Base-by-base conservation (phyloP, 2,888 invertebrate genomes). In the Eupithecia insigniata region DNA sequence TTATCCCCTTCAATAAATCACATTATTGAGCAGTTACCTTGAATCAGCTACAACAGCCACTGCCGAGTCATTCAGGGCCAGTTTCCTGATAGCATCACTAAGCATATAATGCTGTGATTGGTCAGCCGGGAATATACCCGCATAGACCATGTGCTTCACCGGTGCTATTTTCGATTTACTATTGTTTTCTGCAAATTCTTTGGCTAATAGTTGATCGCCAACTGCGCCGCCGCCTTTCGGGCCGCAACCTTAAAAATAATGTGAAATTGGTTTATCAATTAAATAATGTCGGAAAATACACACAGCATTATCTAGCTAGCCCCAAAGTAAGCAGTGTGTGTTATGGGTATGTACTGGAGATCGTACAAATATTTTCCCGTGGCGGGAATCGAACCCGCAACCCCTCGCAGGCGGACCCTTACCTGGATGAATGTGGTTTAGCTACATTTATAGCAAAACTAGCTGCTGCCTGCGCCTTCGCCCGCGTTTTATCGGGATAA, bases 1-100 rank as follows among this genome's bases (percentile, higher is more conserved):
- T 51, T 51, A 4, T 22, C 1, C 18, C 51, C 51, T 22, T 46
- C 7, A 46, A 46, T 51, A 22, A 51, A 10, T 1, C 16, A 22
- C 2, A 22, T 10, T 51, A n/a, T 51, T 22, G 22, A 10, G 46
- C 46, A 61, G n/a, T 34, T 16, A 71, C 98, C 98, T 98, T 7
- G 97, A 96, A 91, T 99, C 99, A 22, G 96, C 88, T 55, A 94
- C 94, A 6, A 98, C 95, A n/a, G 96, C 95, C 6, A 99, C 99
- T 73, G 98, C 98, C 8, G 98, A 97, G 91, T 99, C 99, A 90
- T 99, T 99, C 58, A 99, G 94, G n/a, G 96, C 95, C 64, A 99
- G 94, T 90, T 98, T 98, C 76, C 98, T 98, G 69, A 99, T 96
- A 16, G 99, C 98, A 83, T 95, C 96, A 81, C 96, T 95, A 22